phyloP scores from a whole-genome alignment of 2,113 vertebrate genomes.

The Benitochromis conjunctus region DNA sequence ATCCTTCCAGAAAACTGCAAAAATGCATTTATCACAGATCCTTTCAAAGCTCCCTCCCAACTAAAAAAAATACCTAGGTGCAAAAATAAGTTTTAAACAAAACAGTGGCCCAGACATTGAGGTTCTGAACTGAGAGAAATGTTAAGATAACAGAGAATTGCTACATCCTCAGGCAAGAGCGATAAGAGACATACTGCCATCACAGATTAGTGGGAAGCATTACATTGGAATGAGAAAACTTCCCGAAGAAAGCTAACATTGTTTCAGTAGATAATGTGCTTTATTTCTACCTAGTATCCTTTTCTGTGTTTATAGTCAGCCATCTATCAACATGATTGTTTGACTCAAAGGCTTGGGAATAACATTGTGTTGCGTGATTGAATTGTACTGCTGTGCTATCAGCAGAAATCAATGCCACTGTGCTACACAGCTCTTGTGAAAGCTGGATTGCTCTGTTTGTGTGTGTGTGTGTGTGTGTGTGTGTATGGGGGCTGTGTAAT shows the following conservation, averaged over 20 bases:
- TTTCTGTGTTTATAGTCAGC: background rate
- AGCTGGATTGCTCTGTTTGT: slow-evolving; percentile 12
- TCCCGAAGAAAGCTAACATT: background rate
- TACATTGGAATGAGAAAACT: background rate
- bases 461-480: background rate
- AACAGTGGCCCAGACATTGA: background rate
- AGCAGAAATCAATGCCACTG: slow-evolving; percentile 57
- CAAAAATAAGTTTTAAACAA: background rate
- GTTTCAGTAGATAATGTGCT: background rate
- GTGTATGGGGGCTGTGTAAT: slow-evolving; percentile 38
- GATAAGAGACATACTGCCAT: background rate
- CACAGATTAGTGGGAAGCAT: background rate
- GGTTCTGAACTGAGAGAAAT: background rate
- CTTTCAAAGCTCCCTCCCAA: background rate
- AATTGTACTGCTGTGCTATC: slow-evolving; percentile 50
- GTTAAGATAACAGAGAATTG: background rate
- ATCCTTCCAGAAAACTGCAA: background rate
- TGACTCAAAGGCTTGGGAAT: background rate
- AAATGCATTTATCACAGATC: background rate
- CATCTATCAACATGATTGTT: background rate
- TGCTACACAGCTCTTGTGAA: slow-evolving; percentile 30
- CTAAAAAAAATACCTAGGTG: background rate
- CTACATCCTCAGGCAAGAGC: background rate
- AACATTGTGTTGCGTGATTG: slow-evolving; percentile 28
- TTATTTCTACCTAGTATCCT: background rate